Conservation (phyloP, 2,888 invertebrate species). For the Seira ritae region DNA sequence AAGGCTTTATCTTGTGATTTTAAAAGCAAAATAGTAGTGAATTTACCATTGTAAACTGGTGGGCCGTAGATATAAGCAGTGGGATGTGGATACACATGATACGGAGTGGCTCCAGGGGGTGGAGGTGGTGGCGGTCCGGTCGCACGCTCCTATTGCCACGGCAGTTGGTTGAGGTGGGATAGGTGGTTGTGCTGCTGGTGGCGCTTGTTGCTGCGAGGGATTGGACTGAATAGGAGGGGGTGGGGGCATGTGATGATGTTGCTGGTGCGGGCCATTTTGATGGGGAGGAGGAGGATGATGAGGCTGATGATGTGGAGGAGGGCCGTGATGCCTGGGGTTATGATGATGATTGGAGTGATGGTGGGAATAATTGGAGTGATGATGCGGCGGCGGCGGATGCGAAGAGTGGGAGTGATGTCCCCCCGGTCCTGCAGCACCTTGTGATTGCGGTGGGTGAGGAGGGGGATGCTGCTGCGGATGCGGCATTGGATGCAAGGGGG, state of each 20-base stretch:
- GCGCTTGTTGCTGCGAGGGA: slow-evolving; percentile 9
- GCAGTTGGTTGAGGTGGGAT: slow-evolving; percentile 44
- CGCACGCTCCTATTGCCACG: slow-evolving; percentile 29
- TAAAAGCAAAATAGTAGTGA: neutral
- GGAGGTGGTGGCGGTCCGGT: slow-evolving; percentile 44
- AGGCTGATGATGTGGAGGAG: slow-evolving; percentile 15
- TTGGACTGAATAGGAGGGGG: neutral
- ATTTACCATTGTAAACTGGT: slow-evolving; percentile 76
- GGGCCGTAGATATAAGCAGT: slow-evolving; percentile 78
- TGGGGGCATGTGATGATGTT: slow-evolving; percentile 29
- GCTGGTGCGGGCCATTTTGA: slow-evolving; percentile 31
- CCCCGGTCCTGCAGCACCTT: no score
- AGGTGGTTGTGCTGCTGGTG: slow-evolving; percentile 28
- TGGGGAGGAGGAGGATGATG: slow-evolving; percentile 27
- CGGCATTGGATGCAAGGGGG: slow-evolving; percentile 42
- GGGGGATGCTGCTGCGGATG: slow-evolving; percentile 40
- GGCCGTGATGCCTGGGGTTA: slow-evolving; percentile 31
- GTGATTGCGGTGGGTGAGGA: slow-evolving; percentile 45
- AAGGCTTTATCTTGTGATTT: no score
- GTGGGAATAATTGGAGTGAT: slow-evolving; percentile 43
- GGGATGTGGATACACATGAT: slow-evolving; percentile 75
- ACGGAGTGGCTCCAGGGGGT: slow-evolving; percentile 42
- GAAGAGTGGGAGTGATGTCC: slow-evolving; percentile 36
- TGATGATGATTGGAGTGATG: slow-evolving; percentile 27
- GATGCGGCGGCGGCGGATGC: slow-evolving; percentile 34